Evolutionary conservation across 2,888 invertebrate species (phyloP), one percentile per base, ranked within the genome.

Genomic region (Neria commutata): DNA sequence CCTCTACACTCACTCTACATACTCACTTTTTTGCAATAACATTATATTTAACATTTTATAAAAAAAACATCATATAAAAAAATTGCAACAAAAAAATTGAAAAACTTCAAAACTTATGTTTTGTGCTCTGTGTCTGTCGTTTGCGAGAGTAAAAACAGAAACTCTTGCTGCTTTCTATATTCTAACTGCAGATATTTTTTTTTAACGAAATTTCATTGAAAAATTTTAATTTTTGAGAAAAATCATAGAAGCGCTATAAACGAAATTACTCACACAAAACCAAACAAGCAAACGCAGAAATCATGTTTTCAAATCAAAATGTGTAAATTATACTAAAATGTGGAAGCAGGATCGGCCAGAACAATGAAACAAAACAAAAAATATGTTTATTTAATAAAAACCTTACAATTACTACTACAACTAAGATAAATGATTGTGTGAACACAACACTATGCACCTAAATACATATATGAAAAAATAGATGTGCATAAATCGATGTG

Each of bases 311-410:
- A 65, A 54, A 63, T 56, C 47, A 61, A 62, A 66, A 68, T 69
- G 70, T 66, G 65, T 69, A 73, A 65, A 71, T 68, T 70, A 62
- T 56, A 52, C 64, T 63, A 71, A 76, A 75, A 76, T 76, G 67
- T 73, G 76, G 81, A 81, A 81, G 81, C 81, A 80, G 81, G 81
- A 81, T 81, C 81, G 78, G 75, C 74, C 68, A 71, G 77, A 74
- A 75, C 72, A 79, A 76, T 73, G 73, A 74, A 74, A 50, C 58
- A 64, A 63, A 62, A 51, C 34, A 53, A 60, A 61, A 54, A 50
- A 59, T 33, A 25, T 10, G 10, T 33, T 26, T 24, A 54, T 57
- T 37, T 46, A n/a, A n/a, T n/a, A n/a, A n/a, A n/a, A n/a, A n/a
- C n/a, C n/a, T n/a, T n/a, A n/a, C n/a, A n/a, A n/a, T n/a, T n/a